Evolutionary conservation across 2,113 vertebrate genomes (phyloP).

Genomic region (Dermatemys mawii): DNA sequence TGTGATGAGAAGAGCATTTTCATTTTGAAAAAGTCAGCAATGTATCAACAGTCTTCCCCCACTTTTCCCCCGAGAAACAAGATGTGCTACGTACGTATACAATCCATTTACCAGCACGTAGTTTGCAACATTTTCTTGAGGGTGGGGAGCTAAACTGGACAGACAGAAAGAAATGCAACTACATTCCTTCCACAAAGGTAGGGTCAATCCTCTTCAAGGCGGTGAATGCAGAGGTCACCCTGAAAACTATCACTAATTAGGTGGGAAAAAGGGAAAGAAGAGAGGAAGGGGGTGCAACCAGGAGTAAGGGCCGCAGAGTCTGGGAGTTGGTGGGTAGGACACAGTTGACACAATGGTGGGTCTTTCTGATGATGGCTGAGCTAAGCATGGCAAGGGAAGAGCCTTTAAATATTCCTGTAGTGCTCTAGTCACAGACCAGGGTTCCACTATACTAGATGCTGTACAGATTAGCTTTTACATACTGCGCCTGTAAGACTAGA

Average conservation of each 20-base stretch:
- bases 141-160: background rate
- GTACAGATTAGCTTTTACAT: background rate
- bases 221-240: background rate
- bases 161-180: background rate
- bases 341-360: background rate
- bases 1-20: constrained; percentile 17
- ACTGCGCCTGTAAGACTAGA: background rate
- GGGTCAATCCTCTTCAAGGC: background rate
- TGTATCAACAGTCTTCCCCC: background rate
- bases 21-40: background rate
- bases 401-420: background rate
- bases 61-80: background rate
- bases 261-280: background rate
- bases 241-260: background rate
- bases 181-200: background rate
- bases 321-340: background rate
- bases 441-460: background rate
- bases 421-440: background rate
- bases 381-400: background rate
- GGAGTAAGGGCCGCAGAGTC: background rate
- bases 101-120: background rate
- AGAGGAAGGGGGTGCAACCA: background rate
- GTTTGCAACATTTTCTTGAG: background rate
- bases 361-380: background rate
- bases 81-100: background rate